A percentile compares a stretch with the other conserved stretches of the same genome.
Conservation (phyloP, 2,113 vertebrate genomes). For the Argyrosomus japonicus region DNA sequence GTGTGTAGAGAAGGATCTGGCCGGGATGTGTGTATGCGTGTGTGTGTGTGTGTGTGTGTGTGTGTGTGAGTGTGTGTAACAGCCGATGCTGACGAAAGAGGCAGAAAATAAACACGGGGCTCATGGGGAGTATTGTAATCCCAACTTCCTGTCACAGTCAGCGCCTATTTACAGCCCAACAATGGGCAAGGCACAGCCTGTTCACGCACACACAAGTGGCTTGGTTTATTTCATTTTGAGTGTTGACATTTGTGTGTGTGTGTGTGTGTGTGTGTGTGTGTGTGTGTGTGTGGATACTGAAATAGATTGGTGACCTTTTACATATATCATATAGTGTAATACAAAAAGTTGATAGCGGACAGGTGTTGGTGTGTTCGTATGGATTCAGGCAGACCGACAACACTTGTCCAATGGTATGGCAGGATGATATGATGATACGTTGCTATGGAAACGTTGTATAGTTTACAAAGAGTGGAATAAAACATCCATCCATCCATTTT, state of each 20-base stretch:
- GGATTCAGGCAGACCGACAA: too few relatives aligned
- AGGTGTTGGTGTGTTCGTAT: neutral
- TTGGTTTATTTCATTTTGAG: slow-evolving; percentile 46
- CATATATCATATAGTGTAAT: slow-evolving; percentile 19
- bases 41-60: too few relatives aligned
- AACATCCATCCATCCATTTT: too few relatives aligned
- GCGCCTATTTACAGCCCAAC: slow-evolving; percentile 81
- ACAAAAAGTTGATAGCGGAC: neutral
- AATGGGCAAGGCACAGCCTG: slow-evolving; percentile 74
- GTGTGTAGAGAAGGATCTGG: slow-evolving; percentile 56
- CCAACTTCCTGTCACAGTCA: slow-evolving; percentile 82
- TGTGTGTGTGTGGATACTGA: slow-evolving; percentile 17
- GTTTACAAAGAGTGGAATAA: too few relatives aligned
- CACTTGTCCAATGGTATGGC: too few relatives aligned
- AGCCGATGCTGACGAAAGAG: slow-evolving; percentile 75
- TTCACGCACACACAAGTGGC: slow-evolving; percentile 46
- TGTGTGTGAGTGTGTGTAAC: slow-evolving; percentile 49
- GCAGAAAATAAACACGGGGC: slow-evolving; percentile 81
- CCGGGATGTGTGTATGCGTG: neutral
- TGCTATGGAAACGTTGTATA: too few relatives aligned
- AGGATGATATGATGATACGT: too few relatives aligned
- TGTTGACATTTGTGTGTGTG: slow-evolving; percentile 20
- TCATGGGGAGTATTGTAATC: slow-evolving; percentile 83
- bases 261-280: slow-evolving; percentile 12
- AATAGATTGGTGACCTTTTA: slow-evolving; percentile 41